Evolutionary conservation across 2,113 vertebrate genomes (phyloP).

Genomic region (Circaetus cinerascens): DNA sequence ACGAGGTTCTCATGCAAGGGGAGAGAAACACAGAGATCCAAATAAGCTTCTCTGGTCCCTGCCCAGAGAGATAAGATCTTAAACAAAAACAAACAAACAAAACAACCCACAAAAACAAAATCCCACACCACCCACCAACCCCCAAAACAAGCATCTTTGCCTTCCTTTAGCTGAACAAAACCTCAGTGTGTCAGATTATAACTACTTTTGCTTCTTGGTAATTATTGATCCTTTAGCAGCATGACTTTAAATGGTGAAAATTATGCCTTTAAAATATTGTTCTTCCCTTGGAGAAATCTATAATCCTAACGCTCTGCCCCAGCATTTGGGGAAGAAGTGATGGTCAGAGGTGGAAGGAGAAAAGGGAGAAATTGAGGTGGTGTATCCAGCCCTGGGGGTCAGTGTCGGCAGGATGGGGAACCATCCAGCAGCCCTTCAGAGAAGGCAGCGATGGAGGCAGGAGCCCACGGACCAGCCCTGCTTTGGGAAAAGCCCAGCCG

Average conservation of each 20-base stretch:
- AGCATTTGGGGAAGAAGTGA: background rate
- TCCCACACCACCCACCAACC: background rate
- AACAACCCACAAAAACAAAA: background rate
- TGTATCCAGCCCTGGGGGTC: no score
- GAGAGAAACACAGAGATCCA: background rate
- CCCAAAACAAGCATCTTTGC: background rate
- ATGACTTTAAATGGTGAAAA: background rate
- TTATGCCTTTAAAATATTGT: background rate
- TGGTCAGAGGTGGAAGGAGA: background rate
- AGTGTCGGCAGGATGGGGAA: background rate
- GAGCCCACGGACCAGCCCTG: background rate
- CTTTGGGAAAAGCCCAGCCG: background rate
- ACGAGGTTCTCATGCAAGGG: background rate
- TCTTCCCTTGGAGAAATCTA: background rate
- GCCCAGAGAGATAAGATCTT: background rate
- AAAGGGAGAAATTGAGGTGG: background rate
- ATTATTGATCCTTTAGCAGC: background rate
- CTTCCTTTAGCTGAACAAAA: background rate
- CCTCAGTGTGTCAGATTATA: no score
- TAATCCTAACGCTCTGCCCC: background rate
- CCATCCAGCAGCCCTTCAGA: background rate
- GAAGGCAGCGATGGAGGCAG: background rate
- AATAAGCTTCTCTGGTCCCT: background rate
- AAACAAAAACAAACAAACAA: background rate
- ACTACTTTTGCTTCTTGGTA: background rate